Percentiles rank a stretch among this genome's conserved stretches.
phyloP scores from a whole-genome alignment of 2,888 invertebrate species.

The Plutella xylostella region DNA sequence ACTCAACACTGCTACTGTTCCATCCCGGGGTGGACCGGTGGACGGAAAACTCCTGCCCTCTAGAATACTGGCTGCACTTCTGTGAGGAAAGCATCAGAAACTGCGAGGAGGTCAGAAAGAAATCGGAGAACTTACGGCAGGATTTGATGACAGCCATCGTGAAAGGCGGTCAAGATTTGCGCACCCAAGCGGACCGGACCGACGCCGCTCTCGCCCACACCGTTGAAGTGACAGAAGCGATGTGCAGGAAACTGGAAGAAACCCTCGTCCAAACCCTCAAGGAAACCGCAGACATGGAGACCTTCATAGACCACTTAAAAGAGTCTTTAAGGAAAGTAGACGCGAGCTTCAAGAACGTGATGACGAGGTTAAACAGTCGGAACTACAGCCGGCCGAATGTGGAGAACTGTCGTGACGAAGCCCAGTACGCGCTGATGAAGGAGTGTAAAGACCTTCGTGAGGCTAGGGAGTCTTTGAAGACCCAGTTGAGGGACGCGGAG shows the following conservation, averaged over 20 bases:
- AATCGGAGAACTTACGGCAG: slow-evolving; percentile 75
- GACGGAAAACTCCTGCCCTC: slow-evolving; percentile 75
- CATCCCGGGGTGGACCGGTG: slow-evolving; percentile 85
- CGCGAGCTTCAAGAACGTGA: slow-evolving; percentile 82
- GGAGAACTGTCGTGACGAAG: slow-evolving; percentile 86
- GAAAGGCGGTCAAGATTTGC: slow-evolving; percentile 85
- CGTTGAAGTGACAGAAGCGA: slow-evolving; percentile 78
- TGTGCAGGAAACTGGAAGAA: slow-evolving; percentile 76
- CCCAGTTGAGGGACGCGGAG: slow-evolving; percentile 75
- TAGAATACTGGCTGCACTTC: slow-evolving; percentile 87
- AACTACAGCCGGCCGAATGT: slow-evolving; percentile 77
- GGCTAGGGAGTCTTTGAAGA: slow-evolving; percentile 54
- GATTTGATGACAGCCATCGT: slow-evolving; percentile 77
- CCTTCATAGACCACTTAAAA: slow-evolving; percentile 76
- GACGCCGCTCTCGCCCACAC: slow-evolving; percentile 79
- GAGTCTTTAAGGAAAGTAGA: slow-evolving; percentile 78
- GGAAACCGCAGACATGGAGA: slow-evolving; percentile 82
- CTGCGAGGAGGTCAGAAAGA: slow-evolving; percentile 79
- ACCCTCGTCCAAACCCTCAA: slow-evolving; percentile 78
- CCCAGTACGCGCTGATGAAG: slow-evolving; percentile 79
- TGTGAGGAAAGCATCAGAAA: slow-evolving; percentile 81
- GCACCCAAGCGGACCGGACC: slow-evolving; percentile 85
- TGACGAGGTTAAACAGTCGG: slow-evolving; percentile 83
- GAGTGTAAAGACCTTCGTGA: slow-evolving; percentile 76
- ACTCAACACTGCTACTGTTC: slow-evolving; percentile 76